Evolutionary conservation across 92 coral and sea anemone species (phyloP), one percentile per base, ranked within the genome.

Genomic region (Metridium senile): DNA sequence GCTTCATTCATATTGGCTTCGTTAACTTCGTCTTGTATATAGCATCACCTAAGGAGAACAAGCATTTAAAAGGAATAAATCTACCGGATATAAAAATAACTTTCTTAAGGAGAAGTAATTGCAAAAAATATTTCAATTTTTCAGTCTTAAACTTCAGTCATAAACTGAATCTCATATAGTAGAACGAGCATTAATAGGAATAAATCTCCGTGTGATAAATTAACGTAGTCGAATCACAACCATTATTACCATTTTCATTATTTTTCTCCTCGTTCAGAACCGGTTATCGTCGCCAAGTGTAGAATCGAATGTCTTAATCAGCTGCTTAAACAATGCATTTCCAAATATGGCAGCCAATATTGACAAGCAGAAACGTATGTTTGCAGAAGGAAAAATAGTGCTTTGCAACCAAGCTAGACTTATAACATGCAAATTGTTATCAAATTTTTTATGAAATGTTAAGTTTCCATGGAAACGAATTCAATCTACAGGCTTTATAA

Each of bases 321-420:
- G 80, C 80, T 62, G 80, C 66, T 64, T 23, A 62, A 75, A 64
- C 62, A 75, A 62, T 25, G 17, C 23, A 49, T 47, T 23, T 47
- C 80, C 80, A 75, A 62, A 75, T 75, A 75, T 75, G 80, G 80
- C 20, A 34, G 54, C 45, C 22, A 51, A n/a, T 43, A 47, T 62
- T 75, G 70, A 73, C 67, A 33, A n/a, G 0, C 21, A n/a, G 11
- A 23, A 22, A 33, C 21, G 67, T 11, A 53, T 51, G 80, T 64
- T 75, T 75, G 57, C 49, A 1, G 21, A 30, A 62, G 26, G 2
- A 27, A 75, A 47, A 63, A 21, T 27, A 17, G 1, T 75, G 78
- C 67, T 73, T 57, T 57, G 68, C 31, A 58, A 58, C 67, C 67
- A 22, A 8, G 67, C 78, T 43, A 25, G 31, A 49, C 17, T 29